Base-by-base conservation (phyloP, 2,888 invertebrate species). In the Troides oblongomaculatus region DNA sequence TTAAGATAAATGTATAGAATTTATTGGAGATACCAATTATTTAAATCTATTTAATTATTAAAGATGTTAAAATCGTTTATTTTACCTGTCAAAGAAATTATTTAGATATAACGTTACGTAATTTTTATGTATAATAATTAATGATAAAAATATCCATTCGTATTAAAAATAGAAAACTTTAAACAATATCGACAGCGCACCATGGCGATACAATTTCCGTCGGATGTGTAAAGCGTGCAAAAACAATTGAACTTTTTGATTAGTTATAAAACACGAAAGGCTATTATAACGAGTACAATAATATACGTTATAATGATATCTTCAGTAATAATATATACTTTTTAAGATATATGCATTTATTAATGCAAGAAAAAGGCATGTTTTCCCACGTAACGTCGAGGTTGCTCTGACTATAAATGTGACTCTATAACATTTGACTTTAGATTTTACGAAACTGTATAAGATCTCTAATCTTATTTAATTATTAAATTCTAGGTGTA, bases 401-500 rank as follows among this genome's bases (percentile, higher is more conserved):
- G 53, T 53, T 53, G 53, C 53, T n/a, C 18, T 53, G 2, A n/a
- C 2, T 2, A 6, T 53, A 53, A 53, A n/a, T 53, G 18, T 53
- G 2, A 12, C 1, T 53, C 18, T 46, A 14, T 46, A 46, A 10
- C 12, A 14, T 12, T 46, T 46, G 1, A 46, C 4, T 46, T 46
- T 2, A 46, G 46, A 46, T 46, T 46, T 46, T 3, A 46, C 46
- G 10, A 46, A 46, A 46, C 46, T 3, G 1, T 17, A 46, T 46
- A 1, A 5, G 8, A 53, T 53, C 6, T n/a, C 53, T n/a, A 18
- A 57, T 46, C 5, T 36, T 50, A 39, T 36, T 58, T 53, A n/a
- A 61, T 14, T 17, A 14, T 64, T 60, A 5, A 66, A 46, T 63
- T 23, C 50, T 30, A 64, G 10, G 18, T 59, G 21, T 43, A 53